Conservation (phyloP, 2,888 invertebrate genomes). For the Brenthis daphne region DNA sequence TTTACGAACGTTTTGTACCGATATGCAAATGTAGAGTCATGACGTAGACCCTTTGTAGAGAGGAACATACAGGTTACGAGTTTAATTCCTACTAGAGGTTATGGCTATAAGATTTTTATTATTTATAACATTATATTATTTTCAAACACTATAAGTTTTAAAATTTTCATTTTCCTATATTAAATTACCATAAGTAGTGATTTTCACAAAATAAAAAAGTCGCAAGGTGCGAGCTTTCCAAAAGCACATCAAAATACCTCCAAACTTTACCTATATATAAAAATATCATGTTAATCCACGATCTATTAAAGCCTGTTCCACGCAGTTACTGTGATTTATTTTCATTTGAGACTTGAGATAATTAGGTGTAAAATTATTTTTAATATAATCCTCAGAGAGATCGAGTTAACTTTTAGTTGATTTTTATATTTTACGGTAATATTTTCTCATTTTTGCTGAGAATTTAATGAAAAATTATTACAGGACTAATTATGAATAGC, state of each 20-base stretch:
- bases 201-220: neutral
- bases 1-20: too few relatives aligned
- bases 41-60: too few relatives aligned
- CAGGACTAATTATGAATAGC: constrained; percentile 8
- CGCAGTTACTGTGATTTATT: constrained; percentile 52
- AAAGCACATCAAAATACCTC: constrained; percentile 56
- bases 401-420: constrained; percentile 1
- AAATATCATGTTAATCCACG: constrained; percentile 49
- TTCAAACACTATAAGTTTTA: neutral
- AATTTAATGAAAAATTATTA: constrained; percentile 1
- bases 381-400: constrained; percentile 12
- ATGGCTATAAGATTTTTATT: too few relatives aligned
- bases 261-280: constrained; percentile 43
- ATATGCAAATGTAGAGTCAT: too few relatives aligned
- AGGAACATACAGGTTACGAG: too few relatives aligned
- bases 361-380: constrained; percentile 27
- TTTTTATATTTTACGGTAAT: constrained; percentile 12
- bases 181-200: too few relatives aligned
- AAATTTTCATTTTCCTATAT: too few relatives aligned
- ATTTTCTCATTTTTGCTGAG: constrained; percentile 3
- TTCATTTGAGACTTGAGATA: constrained; percentile 44
- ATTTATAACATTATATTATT: neutral
- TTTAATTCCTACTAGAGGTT: too few relatives aligned
- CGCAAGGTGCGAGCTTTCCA: constrained; percentile 36
- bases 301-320: constrained; percentile 73